Percentiles rank a stretch among this genome's conserved stretches.
Evolutionary conservation across 2,888 invertebrate species (phyloP).

Genomic region (Rotaria socialis): DNA sequence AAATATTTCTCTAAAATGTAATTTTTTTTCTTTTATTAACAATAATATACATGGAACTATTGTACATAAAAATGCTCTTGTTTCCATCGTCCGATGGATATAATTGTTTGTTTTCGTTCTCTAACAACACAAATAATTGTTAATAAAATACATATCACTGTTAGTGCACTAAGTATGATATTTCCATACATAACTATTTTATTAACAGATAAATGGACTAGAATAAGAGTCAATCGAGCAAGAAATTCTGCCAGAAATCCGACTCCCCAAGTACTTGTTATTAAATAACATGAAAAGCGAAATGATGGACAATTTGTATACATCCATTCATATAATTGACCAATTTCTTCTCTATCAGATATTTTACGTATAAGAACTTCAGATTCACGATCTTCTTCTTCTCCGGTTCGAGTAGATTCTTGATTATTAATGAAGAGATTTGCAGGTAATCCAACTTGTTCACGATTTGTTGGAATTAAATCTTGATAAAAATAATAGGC

Average conservation of each 20-base stretch:
- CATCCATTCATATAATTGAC: not conserved
- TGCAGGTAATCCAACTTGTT: too few relatives aligned
- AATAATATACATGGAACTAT: too few relatives aligned
- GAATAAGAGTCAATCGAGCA: not conserved
- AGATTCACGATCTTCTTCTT: not conserved
- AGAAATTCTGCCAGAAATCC: not conserved
- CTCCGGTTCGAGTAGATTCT: not conserved
- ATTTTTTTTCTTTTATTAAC: too few relatives aligned
- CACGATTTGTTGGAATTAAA: not conserved
- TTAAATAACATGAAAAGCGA: not conserved
- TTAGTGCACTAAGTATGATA: too few relatives aligned
- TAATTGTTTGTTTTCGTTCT: too few relatives aligned
- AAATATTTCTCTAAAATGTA: too few relatives aligned
- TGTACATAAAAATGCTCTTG: too few relatives aligned
- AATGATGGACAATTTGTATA: not conserved
- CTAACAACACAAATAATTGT: too few relatives aligned
- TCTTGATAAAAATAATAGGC: slow-evolving; percentile 9
- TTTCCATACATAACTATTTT: too few relatives aligned
- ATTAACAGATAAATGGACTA: not conserved
- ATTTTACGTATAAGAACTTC: not conserved
- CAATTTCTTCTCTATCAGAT: not conserved
- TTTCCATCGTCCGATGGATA: too few relatives aligned
- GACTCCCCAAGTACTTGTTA: not conserved
- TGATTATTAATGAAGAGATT: too few relatives aligned
- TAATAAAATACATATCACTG: too few relatives aligned